Evolutionary conservation across 2,797 vertebrate genomes (phyloP).

Genomic region (Cephalopachus bancanus): DNA sequence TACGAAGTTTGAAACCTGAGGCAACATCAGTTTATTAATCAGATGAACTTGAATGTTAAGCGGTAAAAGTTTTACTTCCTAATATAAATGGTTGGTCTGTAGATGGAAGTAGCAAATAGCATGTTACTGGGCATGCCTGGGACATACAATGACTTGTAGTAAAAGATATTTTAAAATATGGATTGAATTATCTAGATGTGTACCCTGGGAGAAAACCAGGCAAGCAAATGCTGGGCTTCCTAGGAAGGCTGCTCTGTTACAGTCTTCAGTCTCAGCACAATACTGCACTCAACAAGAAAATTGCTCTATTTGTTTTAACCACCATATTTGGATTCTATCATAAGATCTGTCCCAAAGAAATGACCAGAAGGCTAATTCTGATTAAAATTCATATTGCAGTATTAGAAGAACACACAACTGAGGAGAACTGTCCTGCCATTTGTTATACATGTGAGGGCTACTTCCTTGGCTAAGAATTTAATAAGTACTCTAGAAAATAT

Average conservation of each 20-base stretch:
- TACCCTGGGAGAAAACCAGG: neutral
- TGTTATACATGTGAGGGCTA: neutral
- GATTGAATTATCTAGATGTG: neutral
- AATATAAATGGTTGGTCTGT: slow-evolving; percentile 60
- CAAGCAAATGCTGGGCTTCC: slow-evolving; percentile 5
- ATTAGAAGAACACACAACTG: slow-evolving; percentile 30
- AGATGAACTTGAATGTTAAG: slow-evolving; percentile 72
- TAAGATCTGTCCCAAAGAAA: neutral
- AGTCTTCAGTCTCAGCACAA: neutral
- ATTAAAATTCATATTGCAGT: slow-evolving; percentile 45
- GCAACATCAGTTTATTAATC: slow-evolving; percentile 68
- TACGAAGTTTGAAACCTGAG: slow-evolving; percentile 50
- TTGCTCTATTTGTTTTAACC: neutral
- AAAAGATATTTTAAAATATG: slow-evolving; percentile 40
- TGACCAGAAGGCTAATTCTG: slow-evolving; percentile 30
- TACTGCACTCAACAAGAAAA: neutral
- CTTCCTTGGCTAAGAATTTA: slow-evolving; percentile 47
- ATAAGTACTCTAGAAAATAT: slow-evolving; percentile 42
- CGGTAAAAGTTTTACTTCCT: slow-evolving; percentile 60
- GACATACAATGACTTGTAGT: slow-evolving; percentile 35
- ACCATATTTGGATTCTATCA: slow-evolving; percentile 4
- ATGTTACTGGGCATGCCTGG: neutral
- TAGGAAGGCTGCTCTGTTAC: neutral
- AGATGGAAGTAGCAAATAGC: slow-evolving; percentile 64
- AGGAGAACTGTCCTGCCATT: slow-evolving; percentile 23